phyloP scores from a whole-genome alignment of 2,888 invertebrate species.

The Spilarctia lutea region DNA sequence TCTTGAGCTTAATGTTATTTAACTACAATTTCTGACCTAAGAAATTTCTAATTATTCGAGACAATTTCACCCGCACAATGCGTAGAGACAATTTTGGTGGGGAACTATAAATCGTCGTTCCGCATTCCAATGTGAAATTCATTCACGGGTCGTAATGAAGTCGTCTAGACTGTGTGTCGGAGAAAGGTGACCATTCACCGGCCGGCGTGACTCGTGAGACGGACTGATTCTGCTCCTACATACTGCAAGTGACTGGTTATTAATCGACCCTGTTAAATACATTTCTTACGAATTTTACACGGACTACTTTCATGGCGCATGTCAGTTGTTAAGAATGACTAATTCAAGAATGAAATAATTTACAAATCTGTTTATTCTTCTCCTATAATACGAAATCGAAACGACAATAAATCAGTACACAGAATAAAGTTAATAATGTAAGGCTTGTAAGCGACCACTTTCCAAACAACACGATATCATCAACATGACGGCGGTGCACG shows the following conservation, averaged over 20 bases:
- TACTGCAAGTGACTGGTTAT: slow-evolving; percentile 72
- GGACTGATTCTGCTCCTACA: slow-evolving; percentile 68
- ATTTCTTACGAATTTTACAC: slow-evolving; percentile 28
- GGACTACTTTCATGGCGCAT: not conserved
- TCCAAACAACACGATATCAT: slow-evolving; percentile 83
- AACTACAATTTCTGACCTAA: slow-evolving; percentile 49
- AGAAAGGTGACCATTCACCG: slow-evolving; percentile 86
- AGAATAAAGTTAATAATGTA: slow-evolving; percentile 57
- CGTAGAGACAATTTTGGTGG: slow-evolving; percentile 69
- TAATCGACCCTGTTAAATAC: slow-evolving; percentile 42
- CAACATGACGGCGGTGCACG: slow-evolving; percentile 80
- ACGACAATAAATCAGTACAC: slow-evolving; percentile 58
- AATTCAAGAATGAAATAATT: not conserved
- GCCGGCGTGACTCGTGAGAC: slow-evolving; percentile 64
- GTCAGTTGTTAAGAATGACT: not conserved
- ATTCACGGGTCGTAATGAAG: slow-evolving; percentile 81
- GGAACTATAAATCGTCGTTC: slow-evolving; percentile 78
- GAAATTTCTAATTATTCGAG: slow-evolving; percentile 69
- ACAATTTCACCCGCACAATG: slow-evolving; percentile 72
- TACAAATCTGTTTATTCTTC: not conserved
- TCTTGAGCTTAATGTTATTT: slow-evolving; percentile 35
- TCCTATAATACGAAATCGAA: slow-evolving; percentile 29
- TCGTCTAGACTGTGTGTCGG: slow-evolving; percentile 85
- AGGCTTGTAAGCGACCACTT: slow-evolving; percentile 72
- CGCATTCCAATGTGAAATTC: slow-evolving; percentile 84